Evolutionary conservation across 2,113 vertebrate genomes (phyloP).

Genomic region (Heteronetta atricapilla): DNA sequence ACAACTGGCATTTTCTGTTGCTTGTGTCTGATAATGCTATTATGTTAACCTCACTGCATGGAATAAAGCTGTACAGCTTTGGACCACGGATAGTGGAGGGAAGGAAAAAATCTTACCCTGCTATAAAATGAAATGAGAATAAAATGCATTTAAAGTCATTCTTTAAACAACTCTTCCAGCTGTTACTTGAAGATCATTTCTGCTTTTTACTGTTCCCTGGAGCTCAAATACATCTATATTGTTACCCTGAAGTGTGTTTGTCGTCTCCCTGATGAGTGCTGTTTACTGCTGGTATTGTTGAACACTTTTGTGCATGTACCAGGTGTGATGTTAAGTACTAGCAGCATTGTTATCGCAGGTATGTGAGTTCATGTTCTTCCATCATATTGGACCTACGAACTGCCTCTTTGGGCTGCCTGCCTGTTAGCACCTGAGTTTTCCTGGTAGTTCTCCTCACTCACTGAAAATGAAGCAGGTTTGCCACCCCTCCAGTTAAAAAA

Average conservation of each 20-base stretch:
- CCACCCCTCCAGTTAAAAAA: background rate
- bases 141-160: background rate
- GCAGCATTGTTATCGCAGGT: background rate
- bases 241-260: background rate
- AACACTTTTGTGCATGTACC: background rate
- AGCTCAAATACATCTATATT: background rate
- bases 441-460: background rate
- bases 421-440: background rate
- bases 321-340: background rate
- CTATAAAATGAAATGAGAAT: background rate
- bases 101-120: background rate
- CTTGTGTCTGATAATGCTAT: background rate
- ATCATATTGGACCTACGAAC: background rate
- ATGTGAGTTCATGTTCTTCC: background rate
- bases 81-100: background rate
- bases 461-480: background rate
- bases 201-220: background rate
- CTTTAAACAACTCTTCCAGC: background rate
- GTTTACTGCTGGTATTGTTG: background rate
- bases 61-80: background rate
- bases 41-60: background rate
- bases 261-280: background rate
- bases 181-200: fast-evolving
- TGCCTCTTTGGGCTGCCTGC: background rate
- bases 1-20: background rate